Evolutionary conservation across 2,888 invertebrate genomes (phyloP), one percentile per base, ranked within the genome.

Genomic region (Hipparchia semele): DNA sequence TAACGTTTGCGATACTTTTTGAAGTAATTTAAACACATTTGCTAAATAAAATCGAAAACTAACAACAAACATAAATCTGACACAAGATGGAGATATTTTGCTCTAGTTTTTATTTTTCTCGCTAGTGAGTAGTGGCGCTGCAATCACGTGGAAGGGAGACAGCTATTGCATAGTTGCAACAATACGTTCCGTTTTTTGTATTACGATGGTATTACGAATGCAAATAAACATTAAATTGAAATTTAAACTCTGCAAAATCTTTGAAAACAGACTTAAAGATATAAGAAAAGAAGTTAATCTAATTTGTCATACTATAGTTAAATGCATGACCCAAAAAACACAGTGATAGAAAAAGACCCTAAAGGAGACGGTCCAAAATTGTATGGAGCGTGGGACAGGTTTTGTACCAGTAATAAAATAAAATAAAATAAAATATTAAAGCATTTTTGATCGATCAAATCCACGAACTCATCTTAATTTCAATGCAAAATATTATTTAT

Each of bases 11-110:
- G 75, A 84, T 83, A 86, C 84, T 89, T 90, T 88, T 84, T 78
- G 79, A 75, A 78, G 80, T 82, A 82, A 86, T 87, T 86, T 87
- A 85, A 79, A 83, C 82, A 87, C 85, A 90, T 86, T 89, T 87
- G 80, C 81, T 81, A 81, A 84, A 79, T 85, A 90, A 90, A 88
- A 89, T 85, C 87, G 87, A 84, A 88, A 89, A 90, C 85, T 87
- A 91, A 90, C 91, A 94, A 94, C 94, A 94, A 94, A 94, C 94
- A 94, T 94, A 94, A 95, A 95, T 94, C 95, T 95, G 94, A 91
- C 95, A 95, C 94, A 95, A 95, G 94, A 95, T 95, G 95, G 95
- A 95, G 95, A 94, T 94, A 94, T 92, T 94, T 93, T 91, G 92
- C 87, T 87, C 84, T 91, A 94, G 91, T 95, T 94, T 87, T 79